Evolutionary conservation across 2,888 invertebrate species (phyloP).

Genomic region (Tiliacea citrago): DNA sequence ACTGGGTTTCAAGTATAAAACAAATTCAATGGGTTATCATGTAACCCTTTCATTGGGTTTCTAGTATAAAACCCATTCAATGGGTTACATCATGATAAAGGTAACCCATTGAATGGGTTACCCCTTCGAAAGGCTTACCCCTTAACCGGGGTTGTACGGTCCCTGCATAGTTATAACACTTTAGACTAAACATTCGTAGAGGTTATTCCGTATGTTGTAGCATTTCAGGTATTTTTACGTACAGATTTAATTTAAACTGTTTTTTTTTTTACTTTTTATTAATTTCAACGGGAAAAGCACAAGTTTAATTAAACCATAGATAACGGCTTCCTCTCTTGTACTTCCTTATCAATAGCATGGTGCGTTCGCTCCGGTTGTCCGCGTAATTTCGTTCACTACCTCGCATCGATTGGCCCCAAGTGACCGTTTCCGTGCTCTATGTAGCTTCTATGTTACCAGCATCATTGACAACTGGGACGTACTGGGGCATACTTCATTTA

Average conservation of each 20-base stretch:
- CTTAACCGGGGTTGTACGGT: no score
- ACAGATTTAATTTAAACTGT: conserved; percentile 17
- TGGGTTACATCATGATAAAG: no score
- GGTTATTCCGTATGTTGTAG: conserved; percentile 21
- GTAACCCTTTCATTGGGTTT: no score
- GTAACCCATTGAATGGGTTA: no score
- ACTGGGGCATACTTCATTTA: neutral
- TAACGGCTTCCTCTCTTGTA: conserved; percentile 65
- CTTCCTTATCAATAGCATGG: conserved; percentile 61
- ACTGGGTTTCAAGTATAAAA: no score
- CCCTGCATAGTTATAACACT: conserved; percentile 27
- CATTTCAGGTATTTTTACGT: conserved; percentile 28
- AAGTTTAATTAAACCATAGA: conserved; percentile 59
- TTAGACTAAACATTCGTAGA: conserved; percentile 55
- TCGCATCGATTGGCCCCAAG: conserved; percentile 65
- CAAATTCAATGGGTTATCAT: no score
- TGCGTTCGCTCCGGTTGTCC: conserved; percentile 42
- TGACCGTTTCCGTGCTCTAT: conserved; percentile 67
- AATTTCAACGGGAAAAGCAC: conserved; percentile 44
- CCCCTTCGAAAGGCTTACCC: no score
- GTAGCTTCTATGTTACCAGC: conserved; percentile 25
- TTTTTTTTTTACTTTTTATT: conserved; percentile 21
- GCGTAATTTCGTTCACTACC: conserved; percentile 54
- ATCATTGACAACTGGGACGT: conserved; percentile 33
- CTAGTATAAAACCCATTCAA: no score